Base-by-base conservation (phyloP, 2,888 invertebrate genomes). In the Lobophora halterata region DNA sequence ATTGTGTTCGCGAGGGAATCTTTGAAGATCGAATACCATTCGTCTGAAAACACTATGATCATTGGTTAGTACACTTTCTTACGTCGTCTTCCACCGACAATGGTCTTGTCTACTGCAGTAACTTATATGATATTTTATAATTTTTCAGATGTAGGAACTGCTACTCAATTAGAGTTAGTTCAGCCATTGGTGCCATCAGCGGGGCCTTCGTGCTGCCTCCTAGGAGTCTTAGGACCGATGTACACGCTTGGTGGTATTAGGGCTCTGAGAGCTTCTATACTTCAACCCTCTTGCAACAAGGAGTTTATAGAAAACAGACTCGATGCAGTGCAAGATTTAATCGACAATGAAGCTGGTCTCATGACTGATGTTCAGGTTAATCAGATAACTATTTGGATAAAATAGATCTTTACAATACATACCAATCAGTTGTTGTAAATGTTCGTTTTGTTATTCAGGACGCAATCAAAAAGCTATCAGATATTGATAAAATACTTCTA, bases 21-120 rank as follows among this genome's bases (percentile, higher is more conserved):
- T 0, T 76, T 98, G 44, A 93, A 93, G 76, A 89, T 97, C 16
- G 91, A 93, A 52, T 97, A 94, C 69, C 92, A 93, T 73, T 93
- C 93, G 7, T 92, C 95, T 6, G 93, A 95, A 74, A 91, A 94
- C 40, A 92, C 93, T 5, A 93, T 94, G 67, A 89, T 94, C 61
- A 95, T 98, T 56, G 97, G 97, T 95, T 86, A 66, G 14, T 10
- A 12, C 3, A 14, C 2, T 11, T 8, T 5, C 8, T 13, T 41
- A 3, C 33, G 11, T 12, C 2, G 6, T 30, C 5, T 20, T 9
- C 14, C 11, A 10, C n/a, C n/a, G n/a, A n/a, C n/a, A n/a, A n/a
- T n/a, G n/a, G n/a, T n/a, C n/a, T n/a, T n/a, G 9, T 36, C 23
- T 13, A 8, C 9, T 30, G 18, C n/a, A 16, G 14, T 27, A n/a